Evolutionary conservation across 2,888 invertebrate species (phyloP).

Genomic region (Xanthia togata): DNA sequence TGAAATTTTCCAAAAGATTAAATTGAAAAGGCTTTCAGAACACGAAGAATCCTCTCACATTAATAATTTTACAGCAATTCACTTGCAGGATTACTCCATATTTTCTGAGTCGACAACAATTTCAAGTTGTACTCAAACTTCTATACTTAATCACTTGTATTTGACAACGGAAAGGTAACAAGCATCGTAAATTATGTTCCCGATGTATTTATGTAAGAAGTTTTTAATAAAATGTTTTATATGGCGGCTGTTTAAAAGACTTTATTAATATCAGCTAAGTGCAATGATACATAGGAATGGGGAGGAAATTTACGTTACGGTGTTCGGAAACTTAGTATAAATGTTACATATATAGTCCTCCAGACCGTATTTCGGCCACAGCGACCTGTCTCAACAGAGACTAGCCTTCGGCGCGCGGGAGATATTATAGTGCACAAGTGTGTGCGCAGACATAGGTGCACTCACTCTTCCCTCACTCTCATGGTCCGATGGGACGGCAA

Average conservation of each 20-base stretch:
- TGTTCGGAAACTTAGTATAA: background rate
- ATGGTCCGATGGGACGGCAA: too few relatives aligned
- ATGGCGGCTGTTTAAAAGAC: constrained; percentile 36
- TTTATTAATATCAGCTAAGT: constrained; percentile 52
- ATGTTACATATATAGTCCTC: background rate
- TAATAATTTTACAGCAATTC: constrained; percentile 12
- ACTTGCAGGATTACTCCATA: constrained; percentile 43
- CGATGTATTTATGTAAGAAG: constrained; percentile 78
- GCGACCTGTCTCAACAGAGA: too few relatives aligned
- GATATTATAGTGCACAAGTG: too few relatives aligned
- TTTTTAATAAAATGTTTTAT: constrained; percentile 60
- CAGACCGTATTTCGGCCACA: too few relatives aligned
- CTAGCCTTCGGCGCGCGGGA: too few relatives aligned
- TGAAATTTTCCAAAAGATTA: too few relatives aligned
- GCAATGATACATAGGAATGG: constrained; percentile 16
- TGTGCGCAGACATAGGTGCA: too few relatives aligned
- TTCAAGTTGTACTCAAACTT: constrained; percentile 65
- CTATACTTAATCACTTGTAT: constrained; percentile 73
- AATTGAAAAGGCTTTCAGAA: background rate
- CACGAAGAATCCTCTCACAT: background rate
- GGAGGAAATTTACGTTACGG: constrained; percentile 7
- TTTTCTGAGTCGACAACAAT: constrained; percentile 53
- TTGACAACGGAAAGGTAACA: constrained; percentile 64
- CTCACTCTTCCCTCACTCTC: too few relatives aligned
- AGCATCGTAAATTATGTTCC: constrained; percentile 74